Percentiles rank a stretch among this genome's conserved stretches.
Evolutionary conservation across 2,113 vertebrate genomes (phyloP).

Genomic region (Atherinomorus stipes): DNA sequence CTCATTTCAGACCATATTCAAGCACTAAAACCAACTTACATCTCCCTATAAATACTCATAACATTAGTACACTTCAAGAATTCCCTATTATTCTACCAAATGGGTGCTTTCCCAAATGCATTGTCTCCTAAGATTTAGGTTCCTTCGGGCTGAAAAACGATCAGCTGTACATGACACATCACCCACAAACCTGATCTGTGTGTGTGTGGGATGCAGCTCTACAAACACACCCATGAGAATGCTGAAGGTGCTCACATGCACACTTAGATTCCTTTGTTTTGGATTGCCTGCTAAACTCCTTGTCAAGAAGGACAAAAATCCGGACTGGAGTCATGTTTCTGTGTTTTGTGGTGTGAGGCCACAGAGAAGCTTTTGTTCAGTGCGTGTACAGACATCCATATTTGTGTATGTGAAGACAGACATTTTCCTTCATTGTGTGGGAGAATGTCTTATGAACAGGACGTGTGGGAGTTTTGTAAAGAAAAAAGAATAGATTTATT

Average conservation of each 20-base stretch:
- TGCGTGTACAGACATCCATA: not conserved
- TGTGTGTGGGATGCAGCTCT: not conserved
- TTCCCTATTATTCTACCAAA: slow-evolving; percentile 24
- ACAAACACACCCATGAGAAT: not conserved
- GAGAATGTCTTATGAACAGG: slow-evolving; percentile 4
- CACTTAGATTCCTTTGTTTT: slow-evolving; percentile 33
- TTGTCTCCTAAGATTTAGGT: slow-evolving; percentile 28
- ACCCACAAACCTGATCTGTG: not conserved
- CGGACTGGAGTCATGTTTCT: slow-evolving; percentile 46
- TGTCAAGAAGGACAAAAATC: slow-evolving; percentile 35
- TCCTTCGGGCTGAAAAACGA: slow-evolving; percentile 62
- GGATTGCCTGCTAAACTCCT: slow-evolving; percentile 43
- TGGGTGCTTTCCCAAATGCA: slow-evolving; percentile 67
- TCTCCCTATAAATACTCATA: slow-evolving; percentile 59
- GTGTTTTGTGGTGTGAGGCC: slow-evolving; percentile 2
- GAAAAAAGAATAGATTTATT: not conserved
- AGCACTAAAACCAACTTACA: slow-evolving; percentile 46
- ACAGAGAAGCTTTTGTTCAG: slow-evolving; percentile 39
- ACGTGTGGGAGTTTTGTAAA: not conserved
- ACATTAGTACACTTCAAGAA: slow-evolving; percentile 35
- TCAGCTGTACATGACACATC: slow-evolving; percentile 3
- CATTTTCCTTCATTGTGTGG: slow-evolving; percentile 4
- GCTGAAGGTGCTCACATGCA: slow-evolving; percentile 25
- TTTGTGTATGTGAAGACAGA: slow-evolving; percentile 17
- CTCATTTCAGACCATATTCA: slow-evolving; percentile 44